These are phyloP conservation scores for Ectemnius lituratus DNA, from an alignment of 2,888 invertebrate genomes.

Conservation along the genomic window DNA sequence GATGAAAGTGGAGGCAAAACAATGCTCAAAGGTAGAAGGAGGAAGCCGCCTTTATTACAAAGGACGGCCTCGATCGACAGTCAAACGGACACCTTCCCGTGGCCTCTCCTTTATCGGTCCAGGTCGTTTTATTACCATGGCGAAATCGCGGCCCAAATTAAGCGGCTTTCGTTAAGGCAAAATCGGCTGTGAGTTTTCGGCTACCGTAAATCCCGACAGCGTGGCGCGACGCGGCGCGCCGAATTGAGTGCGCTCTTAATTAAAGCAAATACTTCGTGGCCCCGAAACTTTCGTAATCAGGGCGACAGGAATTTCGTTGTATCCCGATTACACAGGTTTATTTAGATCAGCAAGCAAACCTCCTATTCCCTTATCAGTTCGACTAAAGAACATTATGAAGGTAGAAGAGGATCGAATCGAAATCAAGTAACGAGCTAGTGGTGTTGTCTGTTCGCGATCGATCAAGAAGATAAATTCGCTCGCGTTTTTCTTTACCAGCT, in stretches of 20 bases:
- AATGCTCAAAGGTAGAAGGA: slow-evolving; percentile 54
- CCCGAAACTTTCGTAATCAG: slow-evolving; percentile 26
- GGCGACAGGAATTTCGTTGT: neutral
- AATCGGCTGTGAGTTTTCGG: slow-evolving; percentile 49
- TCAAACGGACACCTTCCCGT: slow-evolving; percentile 66
- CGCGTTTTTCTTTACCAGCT: slow-evolving; percentile 47
- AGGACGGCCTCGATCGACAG: slow-evolving; percentile 64
- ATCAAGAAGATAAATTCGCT: slow-evolving; percentile 52
- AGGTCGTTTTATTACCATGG: slow-evolving; percentile 66
- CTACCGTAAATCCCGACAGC: slow-evolving; percentile 38
- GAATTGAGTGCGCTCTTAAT: slow-evolving; percentile 45
- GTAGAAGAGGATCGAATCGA: no score
- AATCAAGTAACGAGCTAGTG: neutral
- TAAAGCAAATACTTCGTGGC: slow-evolving; percentile 31
- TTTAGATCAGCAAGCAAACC: no score
- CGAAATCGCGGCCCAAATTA: slow-evolving; percentile 59
- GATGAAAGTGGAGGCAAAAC: slow-evolving; percentile 33
- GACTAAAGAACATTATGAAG: no score
- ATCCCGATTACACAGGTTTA: no score
- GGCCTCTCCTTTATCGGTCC: slow-evolving; percentile 65
- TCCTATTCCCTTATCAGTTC: no score
- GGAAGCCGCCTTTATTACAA: slow-evolving; percentile 71
- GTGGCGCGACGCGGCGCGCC: slow-evolving; percentile 27
- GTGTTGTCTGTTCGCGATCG: slow-evolving; percentile 33
- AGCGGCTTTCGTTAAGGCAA: slow-evolving; percentile 55